phyloP scores from a whole-genome alignment of 1,140 invertebrate species.

The Chrysopa pallens region DNA sequence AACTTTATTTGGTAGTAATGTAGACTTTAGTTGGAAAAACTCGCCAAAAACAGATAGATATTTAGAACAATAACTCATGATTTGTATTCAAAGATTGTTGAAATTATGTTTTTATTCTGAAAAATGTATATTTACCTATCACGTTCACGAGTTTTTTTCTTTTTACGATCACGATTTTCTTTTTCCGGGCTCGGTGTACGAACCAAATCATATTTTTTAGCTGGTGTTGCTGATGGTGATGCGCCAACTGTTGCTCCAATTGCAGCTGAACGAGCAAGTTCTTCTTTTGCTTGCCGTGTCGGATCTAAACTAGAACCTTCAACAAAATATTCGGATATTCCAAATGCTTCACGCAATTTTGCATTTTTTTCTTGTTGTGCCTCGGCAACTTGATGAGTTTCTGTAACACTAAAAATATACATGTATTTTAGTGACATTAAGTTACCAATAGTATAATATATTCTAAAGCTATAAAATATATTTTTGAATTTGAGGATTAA shows the following conservation, averaged over 20 bases:
- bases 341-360: constrained; percentile 79
- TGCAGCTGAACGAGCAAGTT: constrained; percentile 32
- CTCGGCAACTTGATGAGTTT: constrained; percentile 89
- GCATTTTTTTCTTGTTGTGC: constrained; percentile 95
- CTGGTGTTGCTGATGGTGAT: constrained; percentile 31
- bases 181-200: constrained; percentile 33
- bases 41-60: too few species aligned
- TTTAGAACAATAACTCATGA: too few species aligned
- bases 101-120: constrained; percentile 20
- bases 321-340: constrained; percentile 83
- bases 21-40: too few species aligned
- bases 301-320: constrained; percentile 87
- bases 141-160: constrained; percentile 10
- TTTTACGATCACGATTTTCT: constrained; percentile 32
- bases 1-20: too few species aligned
- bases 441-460: too few species aligned
- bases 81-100: too few species aligned
- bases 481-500: neutral
- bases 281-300: constrained; percentile 61
- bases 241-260: constrained; percentile 32
- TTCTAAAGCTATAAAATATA: too few species aligned
- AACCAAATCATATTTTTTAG: constrained; percentile 38
- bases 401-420: constrained; percentile 56
- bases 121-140: constrained; percentile 15
- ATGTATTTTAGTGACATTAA: too few species aligned